Conservation (phyloP, 92 coral and sea anemone genomes). For the Pocillopora meandrina region DNA sequence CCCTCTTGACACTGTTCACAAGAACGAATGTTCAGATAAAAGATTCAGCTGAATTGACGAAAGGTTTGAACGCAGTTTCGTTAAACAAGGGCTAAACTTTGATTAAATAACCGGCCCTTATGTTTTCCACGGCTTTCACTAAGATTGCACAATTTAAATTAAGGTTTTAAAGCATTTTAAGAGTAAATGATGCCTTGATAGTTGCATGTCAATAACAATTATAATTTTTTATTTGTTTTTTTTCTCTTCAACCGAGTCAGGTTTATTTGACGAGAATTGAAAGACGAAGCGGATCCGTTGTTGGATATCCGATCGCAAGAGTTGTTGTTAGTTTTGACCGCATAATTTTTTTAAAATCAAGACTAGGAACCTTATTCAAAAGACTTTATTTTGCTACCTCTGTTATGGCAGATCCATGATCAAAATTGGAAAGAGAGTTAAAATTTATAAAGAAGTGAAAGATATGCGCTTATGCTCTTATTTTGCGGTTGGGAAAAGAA, state of each 20-base stretch:
- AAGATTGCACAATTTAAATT: neutral
- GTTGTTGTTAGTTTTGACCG: slow-evolving; percentile 59
- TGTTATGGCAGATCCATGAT: too few species aligned
- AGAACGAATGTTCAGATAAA: too few species aligned
- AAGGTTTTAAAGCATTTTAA: neutral
- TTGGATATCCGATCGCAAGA: slow-evolving; percentile 57
- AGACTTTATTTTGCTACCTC: neutral
- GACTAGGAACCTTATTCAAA: neutral
- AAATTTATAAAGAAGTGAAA: too few species aligned
- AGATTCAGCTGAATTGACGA: too few species aligned
- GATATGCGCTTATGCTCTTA: too few species aligned
- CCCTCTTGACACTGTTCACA: too few species aligned
- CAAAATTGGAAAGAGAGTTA: too few species aligned
- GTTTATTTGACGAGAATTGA: slow-evolving; percentile 48
- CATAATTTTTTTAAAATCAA: neutral
- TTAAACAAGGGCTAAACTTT: too few species aligned
- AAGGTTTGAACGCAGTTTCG: too few species aligned
- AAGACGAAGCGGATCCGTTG: slow-evolving; percentile 26
- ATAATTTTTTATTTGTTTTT: neutral
- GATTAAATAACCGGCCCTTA: too few species aligned
- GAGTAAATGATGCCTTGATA: neutral
- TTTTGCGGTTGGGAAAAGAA: too few species aligned
- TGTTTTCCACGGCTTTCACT: too few species aligned
- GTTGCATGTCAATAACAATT: slow-evolving; percentile 2
- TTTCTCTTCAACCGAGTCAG: slow-evolving; percentile 37